A percentile compares a stretch with the other conserved stretches of the same genome.
Conservation (phyloP, 35 echinoderm and acorn worm species). For the Ophioderma brevispina region DNA sequence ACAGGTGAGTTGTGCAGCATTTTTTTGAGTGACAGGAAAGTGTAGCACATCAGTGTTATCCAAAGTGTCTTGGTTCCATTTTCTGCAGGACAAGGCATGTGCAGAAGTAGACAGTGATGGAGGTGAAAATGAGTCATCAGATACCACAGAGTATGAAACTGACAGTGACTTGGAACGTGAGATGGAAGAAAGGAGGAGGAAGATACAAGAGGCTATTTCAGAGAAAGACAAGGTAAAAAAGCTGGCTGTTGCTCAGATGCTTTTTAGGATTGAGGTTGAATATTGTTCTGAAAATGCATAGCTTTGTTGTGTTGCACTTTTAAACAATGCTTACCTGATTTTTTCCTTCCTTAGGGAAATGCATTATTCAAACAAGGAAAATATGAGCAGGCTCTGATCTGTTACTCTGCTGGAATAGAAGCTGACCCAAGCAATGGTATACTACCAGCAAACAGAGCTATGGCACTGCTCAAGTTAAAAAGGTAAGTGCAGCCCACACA, state of each 20-base stretch:
- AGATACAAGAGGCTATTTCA: constrained; percentile 74
- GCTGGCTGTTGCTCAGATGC: too few species aligned
- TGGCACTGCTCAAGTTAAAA: constrained; percentile 90
- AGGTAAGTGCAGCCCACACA: too few species aligned
- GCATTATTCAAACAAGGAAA: constrained; percentile 84
- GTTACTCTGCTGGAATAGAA: constrained; percentile 89
- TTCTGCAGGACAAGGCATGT: constrained; percentile 78
- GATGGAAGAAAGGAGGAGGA: constrained; percentile 70
- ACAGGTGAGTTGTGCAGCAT: too few species aligned
- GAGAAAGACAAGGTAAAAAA: constrained; percentile 97
- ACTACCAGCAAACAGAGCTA: constrained; percentile 96
- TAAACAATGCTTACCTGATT: too few species aligned
- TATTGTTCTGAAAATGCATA: too few species aligned
- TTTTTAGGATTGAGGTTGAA: too few species aligned
- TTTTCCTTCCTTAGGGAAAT: constrained; percentile 94
- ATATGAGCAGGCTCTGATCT: constrained; percentile 83
- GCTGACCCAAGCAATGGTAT: constrained; percentile 86
- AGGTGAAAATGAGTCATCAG: constrained; percentile 13
- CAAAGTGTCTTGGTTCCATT: neutral
- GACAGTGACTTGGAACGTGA: constrained; percentile 65
- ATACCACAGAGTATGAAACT: constrained; percentile 31
- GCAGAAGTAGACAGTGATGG: constrained; percentile 90
- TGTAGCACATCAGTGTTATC: too few species aligned
- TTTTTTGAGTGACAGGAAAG: too few species aligned
- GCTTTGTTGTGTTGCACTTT: too few species aligned